Evolutionary conservation across 2,888 invertebrate species (phyloP), one percentile per base, ranked within the genome.

Genomic region (Synergus itoensis): DNA sequence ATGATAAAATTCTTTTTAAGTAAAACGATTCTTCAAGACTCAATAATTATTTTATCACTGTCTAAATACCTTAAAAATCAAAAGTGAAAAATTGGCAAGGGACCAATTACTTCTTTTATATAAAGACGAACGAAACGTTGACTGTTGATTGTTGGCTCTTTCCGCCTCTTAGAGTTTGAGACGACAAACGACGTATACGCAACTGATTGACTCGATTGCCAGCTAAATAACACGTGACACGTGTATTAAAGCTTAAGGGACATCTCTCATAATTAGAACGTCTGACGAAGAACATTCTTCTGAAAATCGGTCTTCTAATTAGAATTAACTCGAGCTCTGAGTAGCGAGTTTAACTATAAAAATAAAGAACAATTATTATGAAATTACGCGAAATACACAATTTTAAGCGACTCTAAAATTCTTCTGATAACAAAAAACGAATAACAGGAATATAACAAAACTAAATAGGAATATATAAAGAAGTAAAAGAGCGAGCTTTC

Each of bases 181-280:
- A 73, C 40, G 73, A 73, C 28, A 36, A 73, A 73, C 53, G 53
- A 53, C 53, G n/a, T 36, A n/a, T 73, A 57, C 36, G 53, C 73
- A 73, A 73, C 73, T 73, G 73, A 73, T 73, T 53, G 73, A 73
- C 48, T 53, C 28, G 53, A 73, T 73, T 73, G 53, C 73, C 73
- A 73, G 73, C 73, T 53, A 73, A 53, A 73, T 48, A 73, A 53
- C 73, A 73, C 73, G 73, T 73, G 48, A 73, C 73, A 73, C 73
- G 40, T 18, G 73, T 53, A 73, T 73, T 73, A 73, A 73, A 73
- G 53, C 73, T 53, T 73, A 73, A 53, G 53, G 53, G 73, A n/a
- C 73, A 73, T 73, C 73, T 73, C 73, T 73, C 53, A 36, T 53
- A 73, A 73, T 73, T 73, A 73, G 36, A 53, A 12, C 16, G 36